Base-by-base conservation (phyloP, 2,113 vertebrate genomes). In the Atlantisia rogersi region DNA sequence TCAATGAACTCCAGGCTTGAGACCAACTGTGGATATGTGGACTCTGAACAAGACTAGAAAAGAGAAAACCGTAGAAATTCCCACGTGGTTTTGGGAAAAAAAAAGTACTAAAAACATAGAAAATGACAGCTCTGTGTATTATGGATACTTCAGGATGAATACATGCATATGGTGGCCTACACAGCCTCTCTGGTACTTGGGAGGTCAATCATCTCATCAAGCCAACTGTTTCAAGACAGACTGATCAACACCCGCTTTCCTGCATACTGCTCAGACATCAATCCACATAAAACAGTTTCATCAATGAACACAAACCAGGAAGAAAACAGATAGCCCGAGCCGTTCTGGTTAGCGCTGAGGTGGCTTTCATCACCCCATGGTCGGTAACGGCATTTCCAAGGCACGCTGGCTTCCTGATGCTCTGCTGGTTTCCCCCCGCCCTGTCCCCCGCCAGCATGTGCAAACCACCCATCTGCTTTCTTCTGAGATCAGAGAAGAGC, bases 401-500 rank as follows among this genome's bases (percentile, higher is more conserved):
- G 19, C 82, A 68, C 0, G 13, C 25, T 0, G 24, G n/a, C 63
- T 75, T 50, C 32, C 63, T 6, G 1, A 28, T 0, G 4, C 63
- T 69, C 70, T 3, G 19, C 74, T 39, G 63, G 12, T 10, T 81
- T 42, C 48, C 20, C 17, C 26, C 14, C 17, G 44, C 21, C 25
- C 15, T 35, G 35, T 35, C 25, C 15, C 44, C 44, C 17, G 44
- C 12, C 55, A 60, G 75, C 92, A 90, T 60, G 56, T 97, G 95
- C 60, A 74, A 93, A 71, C 90, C 95, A 96, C 73, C 20, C 7
- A 1, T 53, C 26, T 10, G 9, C 90, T 78, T 86, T 88, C 81
- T 86, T 53, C 79, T 19, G 76, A 94, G 95, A 96, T 95, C 88
- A 96, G 90, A 95, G 79, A 60, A 76, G 56, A 86, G 60, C 16